Conservation (phyloP, 2,888 invertebrate genomes). For the Ethmia dodecea region DNA sequence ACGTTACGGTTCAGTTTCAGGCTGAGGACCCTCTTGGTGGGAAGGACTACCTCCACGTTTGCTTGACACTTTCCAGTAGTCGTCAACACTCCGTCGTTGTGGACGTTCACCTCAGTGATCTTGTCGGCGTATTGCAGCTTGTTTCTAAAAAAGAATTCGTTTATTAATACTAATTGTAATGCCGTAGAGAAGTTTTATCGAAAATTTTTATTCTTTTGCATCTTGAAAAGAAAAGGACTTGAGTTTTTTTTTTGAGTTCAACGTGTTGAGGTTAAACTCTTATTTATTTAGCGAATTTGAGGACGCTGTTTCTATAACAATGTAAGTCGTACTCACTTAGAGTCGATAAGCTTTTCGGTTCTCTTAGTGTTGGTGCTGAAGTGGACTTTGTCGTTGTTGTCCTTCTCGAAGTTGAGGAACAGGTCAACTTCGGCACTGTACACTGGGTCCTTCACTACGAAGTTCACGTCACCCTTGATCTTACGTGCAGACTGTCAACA, state of each 20-base stretch:
- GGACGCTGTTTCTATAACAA: too few species aligned
- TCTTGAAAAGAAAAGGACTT: too few species aligned
- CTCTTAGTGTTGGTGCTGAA: constrained; percentile 80
- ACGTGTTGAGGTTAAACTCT: too few species aligned
- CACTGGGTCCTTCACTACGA: constrained; percentile 77
- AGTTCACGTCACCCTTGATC: constrained; percentile 79
- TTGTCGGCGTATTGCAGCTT: constrained; percentile 59
- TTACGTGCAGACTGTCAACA: constrained; percentile 71
- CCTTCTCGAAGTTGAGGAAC: constrained; percentile 82
- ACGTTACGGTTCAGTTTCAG: constrained; percentile 53
- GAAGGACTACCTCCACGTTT: constrained; percentile 58
- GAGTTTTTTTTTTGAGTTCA: too few species aligned
- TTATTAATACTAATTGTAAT: too few species aligned
- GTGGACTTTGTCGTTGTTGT: constrained; percentile 82
- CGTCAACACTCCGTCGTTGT: constrained; percentile 32
- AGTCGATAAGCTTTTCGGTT: constrained; percentile 71
- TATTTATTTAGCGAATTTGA: too few species aligned
- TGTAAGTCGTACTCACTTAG: constrained; percentile 80
- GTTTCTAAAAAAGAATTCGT: constrained; percentile 48
- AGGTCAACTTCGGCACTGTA: constrained; percentile 80
- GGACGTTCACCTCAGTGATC: constrained; percentile 53
- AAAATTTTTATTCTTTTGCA: too few species aligned
- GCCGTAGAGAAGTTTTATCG: too few species aligned
- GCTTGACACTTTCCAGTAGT: constrained; percentile 41
- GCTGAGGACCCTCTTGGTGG: constrained; percentile 56